Percentiles rank a stretch among this genome's conserved stretches.
phyloP scores from a whole-genome alignment of 2,888 invertebrate species.

The Cyclophora punctaria region DNA sequence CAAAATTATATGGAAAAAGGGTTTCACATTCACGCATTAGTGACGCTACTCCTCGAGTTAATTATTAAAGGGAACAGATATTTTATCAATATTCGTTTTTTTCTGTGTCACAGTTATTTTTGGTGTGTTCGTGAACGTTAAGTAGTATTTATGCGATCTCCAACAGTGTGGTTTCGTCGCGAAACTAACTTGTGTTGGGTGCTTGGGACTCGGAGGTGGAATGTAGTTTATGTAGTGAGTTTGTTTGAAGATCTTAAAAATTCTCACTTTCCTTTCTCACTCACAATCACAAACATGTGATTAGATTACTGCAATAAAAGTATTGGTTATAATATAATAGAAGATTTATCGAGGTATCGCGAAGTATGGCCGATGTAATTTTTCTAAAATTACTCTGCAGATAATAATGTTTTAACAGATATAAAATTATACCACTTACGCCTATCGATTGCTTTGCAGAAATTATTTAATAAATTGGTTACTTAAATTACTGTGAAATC shows the following conservation, averaged over 20 bases:
- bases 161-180: constrained; percentile 51
- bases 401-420: too few species aligned
- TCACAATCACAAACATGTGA: too few species aligned
- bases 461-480: background rate
- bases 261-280: too few species aligned
- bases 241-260: too few species aligned
- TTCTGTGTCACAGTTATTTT: constrained; percentile 47
- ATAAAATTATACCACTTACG: too few species aligned
- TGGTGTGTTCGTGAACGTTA: constrained; percentile 58
- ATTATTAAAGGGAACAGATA: constrained; percentile 60
- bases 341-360: too few species aligned
- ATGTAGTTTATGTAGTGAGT: too few species aligned
- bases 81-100: constrained; percentile 29
- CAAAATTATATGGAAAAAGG: constrained; percentile 61
- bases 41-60: constrained; percentile 64
- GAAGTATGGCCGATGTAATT: too few species aligned
- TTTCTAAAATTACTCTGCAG: too few species aligned
- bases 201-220: too few species aligned
- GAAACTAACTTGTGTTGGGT: constrained; percentile 32
- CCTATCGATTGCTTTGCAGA: background rate
- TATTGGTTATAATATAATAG: too few species aligned
- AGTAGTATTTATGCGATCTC: constrained; percentile 73
- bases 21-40: constrained; percentile 67
- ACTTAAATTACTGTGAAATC: constrained; percentile 3
- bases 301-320: too few species aligned